Base-by-base conservation (phyloP, 1,140 invertebrate genomes). In the Danaus melanippus region DNA sequence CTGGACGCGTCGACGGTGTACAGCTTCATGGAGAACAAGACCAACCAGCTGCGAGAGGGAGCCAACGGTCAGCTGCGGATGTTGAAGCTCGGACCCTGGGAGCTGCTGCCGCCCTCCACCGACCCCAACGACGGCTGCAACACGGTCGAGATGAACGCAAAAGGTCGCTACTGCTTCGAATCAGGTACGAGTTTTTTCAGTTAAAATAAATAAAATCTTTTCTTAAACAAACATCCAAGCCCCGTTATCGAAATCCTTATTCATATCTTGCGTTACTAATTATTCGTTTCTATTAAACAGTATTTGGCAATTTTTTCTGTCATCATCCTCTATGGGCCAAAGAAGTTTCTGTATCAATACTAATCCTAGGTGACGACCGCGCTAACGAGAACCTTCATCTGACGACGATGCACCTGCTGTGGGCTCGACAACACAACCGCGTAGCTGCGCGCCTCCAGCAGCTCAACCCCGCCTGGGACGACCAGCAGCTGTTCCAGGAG, bases 1-100 rank as follows among this genome's bases (percentile, higher is more conserved):
- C 92, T 99, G 11, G 97, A 99, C 82, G 97, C 90, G 0, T 98
- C 97, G 0, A 91, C 92, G 12, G 90, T 97, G 2, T 97, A 97
- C 68, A 94, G 96, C 0, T 89, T 90, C 41, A 88, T 90, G 11
- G 71, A 88, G 21, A 66, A 88, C 15, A 84, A 89, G n/a, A 76
- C 89, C 7, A 61, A 74, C 0, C 70, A 86, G 11, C 76, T 96
- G 6, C 88, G 94, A 0, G 82, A 81, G 9, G 89, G 88, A 17
- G 52, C 69, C 0, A 87, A 87, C 8, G 94, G 94, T 0, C 75
- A 86, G 5, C 75, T 96, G 9, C 82, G 87, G 40, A 90, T 90
- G 66, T 62, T 89, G 8, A 91, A 90, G 0, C 70, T 88, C 0
- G 92, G 94, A 55, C 89, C 90, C 0, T 83, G 91, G 45, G 89